Percentiles rank a stretch among this genome's conserved stretches.
phyloP scores from a whole-genome alignment of 2,888 invertebrate genomes.

The Alsophila aescularia region DNA sequence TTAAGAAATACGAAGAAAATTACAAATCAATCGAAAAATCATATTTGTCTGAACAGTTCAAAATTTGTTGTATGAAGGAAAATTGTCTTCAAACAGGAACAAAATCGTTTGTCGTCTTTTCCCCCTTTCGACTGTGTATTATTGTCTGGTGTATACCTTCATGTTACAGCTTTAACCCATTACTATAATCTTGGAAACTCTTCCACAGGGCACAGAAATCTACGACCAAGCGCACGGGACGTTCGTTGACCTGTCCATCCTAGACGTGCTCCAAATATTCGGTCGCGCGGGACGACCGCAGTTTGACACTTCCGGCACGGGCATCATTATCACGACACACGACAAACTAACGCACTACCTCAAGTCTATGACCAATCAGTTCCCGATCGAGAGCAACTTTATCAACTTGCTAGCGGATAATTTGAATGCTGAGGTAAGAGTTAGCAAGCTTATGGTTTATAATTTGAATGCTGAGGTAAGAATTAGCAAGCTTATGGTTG shows the following conservation, averaged over 20 bases:
- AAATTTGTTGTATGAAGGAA: too few relatives aligned
- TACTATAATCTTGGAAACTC: too few relatives aligned
- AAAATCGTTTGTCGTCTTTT: too few relatives aligned
- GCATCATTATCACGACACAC: slow-evolving; percentile 97
- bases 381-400: slow-evolving; percentile 99
- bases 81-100: too few relatives aligned
- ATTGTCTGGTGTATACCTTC: too few relatives aligned
- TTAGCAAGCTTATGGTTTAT: too few relatives aligned
- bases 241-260: slow-evolving; percentile 97
- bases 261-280: slow-evolving; percentile 99
- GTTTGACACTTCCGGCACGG: slow-evolving; percentile 97
- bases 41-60: too few relatives aligned
- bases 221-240: slow-evolving; percentile 98
- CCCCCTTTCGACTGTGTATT: too few relatives aligned
- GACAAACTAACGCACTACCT: slow-evolving; percentile 97
- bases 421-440: slow-evolving; percentile 96
- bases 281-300: slow-evolving; percentile 99
- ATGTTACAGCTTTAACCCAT: too few relatives aligned
- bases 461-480: slow-evolving; percentile 96
- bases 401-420: slow-evolving; percentile 96
- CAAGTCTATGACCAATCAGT: slow-evolving; percentile 96
- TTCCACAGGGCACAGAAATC: slow-evolving; percentile 94
- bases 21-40: too few relatives aligned
- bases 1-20: too few relatives aligned
- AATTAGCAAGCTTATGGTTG: too few relatives aligned